These are phyloP conservation scores for Pipistrellus pygmaeus DNA, from an alignment of 2,797 vertebrate species.

Conservation along the genomic window DNA sequence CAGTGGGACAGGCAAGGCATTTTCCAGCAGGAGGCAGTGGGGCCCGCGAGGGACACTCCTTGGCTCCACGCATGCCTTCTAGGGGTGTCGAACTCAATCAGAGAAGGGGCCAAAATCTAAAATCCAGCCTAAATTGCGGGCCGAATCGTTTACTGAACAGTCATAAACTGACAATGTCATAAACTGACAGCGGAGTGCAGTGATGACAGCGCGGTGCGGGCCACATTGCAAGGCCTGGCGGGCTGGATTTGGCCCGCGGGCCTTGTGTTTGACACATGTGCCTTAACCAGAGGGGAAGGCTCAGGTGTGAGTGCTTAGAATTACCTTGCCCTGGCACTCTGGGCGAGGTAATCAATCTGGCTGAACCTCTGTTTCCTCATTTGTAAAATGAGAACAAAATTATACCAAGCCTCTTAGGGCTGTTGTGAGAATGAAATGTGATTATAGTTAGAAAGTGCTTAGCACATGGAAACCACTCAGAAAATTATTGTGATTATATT, in stretches of 20 bases:
- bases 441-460: not conserved
- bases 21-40: not conserved
- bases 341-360: not conserved
- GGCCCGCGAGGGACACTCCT: not conserved
- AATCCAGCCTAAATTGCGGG: no score
- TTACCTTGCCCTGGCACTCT: not conserved
- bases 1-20: not conserved
- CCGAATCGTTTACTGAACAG: no score
- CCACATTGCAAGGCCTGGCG: no score
- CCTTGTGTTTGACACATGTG: no score
- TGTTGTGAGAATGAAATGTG: not conserved
- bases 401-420: not conserved
- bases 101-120: no score
- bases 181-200: no score
- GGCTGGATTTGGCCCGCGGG: no score
- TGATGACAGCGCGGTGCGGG: no score
- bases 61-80: not conserved
- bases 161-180: no score
- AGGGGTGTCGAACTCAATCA: no score
- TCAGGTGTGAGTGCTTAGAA: not conserved
- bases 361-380: not conserved
- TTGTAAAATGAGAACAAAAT: conserved; percentile 60
- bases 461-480: not conserved
- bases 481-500: not conserved
- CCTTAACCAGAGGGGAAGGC: not conserved